Evolutionary conservation across 2,797 vertebrate genomes (phyloP).

Genomic region (Tapera naevia): DNA sequence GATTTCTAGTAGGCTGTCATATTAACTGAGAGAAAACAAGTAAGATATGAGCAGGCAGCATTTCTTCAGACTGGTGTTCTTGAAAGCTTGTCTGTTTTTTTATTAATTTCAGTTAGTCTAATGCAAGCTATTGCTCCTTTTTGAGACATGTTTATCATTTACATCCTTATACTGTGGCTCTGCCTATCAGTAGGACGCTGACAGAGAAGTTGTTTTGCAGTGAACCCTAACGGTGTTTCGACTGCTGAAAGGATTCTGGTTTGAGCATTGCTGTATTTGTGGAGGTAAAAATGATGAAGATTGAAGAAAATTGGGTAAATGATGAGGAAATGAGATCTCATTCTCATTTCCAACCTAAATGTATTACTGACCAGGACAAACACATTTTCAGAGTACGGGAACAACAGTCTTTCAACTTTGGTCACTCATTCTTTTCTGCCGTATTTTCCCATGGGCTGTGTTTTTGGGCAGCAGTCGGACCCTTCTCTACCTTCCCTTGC

Average conservation of each 20-base stretch:
- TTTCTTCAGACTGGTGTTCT: neutral
- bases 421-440: neutral
- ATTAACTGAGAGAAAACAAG: neutral
- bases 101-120: neutral
- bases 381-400: neutral
- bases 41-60: accelerated
- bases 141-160: neutral
- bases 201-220: neutral
- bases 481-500: neutral
- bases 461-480: neutral
- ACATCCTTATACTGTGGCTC: neutral
- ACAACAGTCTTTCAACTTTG: neutral
- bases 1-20: neutral
- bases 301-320: neutral
- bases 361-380: neutral
- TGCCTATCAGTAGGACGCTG: neutral
- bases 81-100: neutral
- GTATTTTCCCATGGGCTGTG: neutral
- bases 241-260: neutral
- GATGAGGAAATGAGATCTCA: neutral
- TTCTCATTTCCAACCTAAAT: neutral
- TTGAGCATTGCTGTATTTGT: neutral
- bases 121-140: neutral
- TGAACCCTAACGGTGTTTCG: neutral
- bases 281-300: neutral